Base-by-base conservation (phyloP, 2,113 vertebrate species). In the Hippocampus mohnikei region DNA sequence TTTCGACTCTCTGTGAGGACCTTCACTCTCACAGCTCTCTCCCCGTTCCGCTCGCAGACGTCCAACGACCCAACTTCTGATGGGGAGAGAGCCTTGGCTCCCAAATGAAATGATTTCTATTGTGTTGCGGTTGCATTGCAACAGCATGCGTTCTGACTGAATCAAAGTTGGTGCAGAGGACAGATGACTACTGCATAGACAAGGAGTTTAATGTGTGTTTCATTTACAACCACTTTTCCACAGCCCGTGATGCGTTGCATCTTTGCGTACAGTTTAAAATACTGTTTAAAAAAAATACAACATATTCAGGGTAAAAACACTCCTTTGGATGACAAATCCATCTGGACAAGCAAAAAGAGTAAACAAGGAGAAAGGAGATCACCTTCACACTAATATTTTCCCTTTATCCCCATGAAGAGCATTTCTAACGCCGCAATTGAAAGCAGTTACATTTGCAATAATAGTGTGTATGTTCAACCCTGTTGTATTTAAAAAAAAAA, bases 191-290 rank as follows among this genome's bases (percentile, higher is more conserved):
- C 74, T 89, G 88, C 89, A 92, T 91, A 93, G 90, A 92, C 89
- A 87, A 74, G 75, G 56, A 86, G 80, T 92, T 92, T 91, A 93
- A 91, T 92, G 82, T 83, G 84, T 79, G 77, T 82, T 84, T 89
- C 78, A 87, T 80, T 83, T 84, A 91, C 87, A 92, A 53, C 84
- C 80, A 91, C 83, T 86, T 89, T 85, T 87, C 76, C 81, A 84
- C 69, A 85, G 86, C 78, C 84, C 81, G 83, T 52, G 83, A 88
- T 88, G 89, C 90, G 85, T 83, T 88, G 81, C 80, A 85, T 87
- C 84, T 80, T 78, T 67, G 66, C 64, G 66, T 80, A 88, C 89
- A 88, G 73, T 79, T 65, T 9, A 68, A 67, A 69, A 27, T 76
- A 70, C 71, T 55, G 27, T 70, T 46, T 6, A 79, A 87, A 72